Percentiles rank a stretch among this genome's conserved stretches.
Evolutionary conservation across 2,797 vertebrate species (phyloP).

Genomic region (Coregonus sp.): DNA sequence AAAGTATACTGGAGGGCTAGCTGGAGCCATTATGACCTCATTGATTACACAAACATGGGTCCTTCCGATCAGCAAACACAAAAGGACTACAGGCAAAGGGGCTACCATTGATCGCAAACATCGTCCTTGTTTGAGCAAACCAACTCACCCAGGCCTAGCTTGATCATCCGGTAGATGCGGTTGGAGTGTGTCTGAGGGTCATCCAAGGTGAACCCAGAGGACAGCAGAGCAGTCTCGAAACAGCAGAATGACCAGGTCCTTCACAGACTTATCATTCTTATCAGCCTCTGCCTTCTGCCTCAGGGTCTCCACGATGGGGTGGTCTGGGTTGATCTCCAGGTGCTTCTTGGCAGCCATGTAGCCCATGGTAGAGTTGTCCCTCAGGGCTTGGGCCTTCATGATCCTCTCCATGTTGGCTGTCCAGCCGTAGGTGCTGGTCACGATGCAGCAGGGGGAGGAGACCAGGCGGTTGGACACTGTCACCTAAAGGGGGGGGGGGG

Average conservation of each 20-base stretch:
- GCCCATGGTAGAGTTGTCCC: slow-evolving; percentile 95
- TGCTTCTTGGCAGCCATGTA: slow-evolving; percentile 98
- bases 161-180: slow-evolving; percentile 95
- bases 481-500: slow-evolving; percentile 70
- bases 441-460: slow-evolving; percentile 92
- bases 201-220: slow-evolving; percentile 89
- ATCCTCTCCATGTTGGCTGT: slow-evolving; percentile 95
- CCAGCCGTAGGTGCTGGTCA: slow-evolving; percentile 94
- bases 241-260: slow-evolving; percentile 90
- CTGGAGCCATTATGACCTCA: neutral
- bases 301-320: slow-evolving; percentile 89
- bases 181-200: slow-evolving; percentile 94
- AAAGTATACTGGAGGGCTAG: neutral
- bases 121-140: neutral
- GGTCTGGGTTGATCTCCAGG: slow-evolving; percentile 90
- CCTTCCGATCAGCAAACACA: too few species aligned
- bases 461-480: slow-evolving; percentile 91
- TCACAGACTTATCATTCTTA: slow-evolving; percentile 96
- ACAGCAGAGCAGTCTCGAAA: slow-evolving; percentile 89
- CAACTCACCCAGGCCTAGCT: slow-evolving; percentile 88
- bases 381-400: slow-evolving; percentile 91
- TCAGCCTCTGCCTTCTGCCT: slow-evolving; percentile 90
- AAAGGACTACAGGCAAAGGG: too few species aligned
- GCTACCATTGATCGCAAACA: neutral
- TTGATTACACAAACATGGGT: neutral